Base-by-base conservation (phyloP, 2,888 invertebrate genomes). In the Eupithecia insigniata region DNA sequence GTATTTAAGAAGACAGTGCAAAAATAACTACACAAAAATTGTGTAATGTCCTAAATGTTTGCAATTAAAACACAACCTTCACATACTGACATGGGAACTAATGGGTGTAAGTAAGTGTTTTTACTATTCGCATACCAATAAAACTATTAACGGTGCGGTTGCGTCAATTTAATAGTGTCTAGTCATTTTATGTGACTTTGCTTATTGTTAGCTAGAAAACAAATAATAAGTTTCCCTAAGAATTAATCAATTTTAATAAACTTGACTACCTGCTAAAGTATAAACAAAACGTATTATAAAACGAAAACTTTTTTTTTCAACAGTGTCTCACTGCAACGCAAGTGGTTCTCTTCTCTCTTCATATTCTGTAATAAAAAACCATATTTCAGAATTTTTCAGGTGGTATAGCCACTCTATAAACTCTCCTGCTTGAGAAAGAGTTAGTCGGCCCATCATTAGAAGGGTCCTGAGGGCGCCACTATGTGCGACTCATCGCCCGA, bases 381-480 rank as follows among this genome's bases (percentile, higher is more conserved):
- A 12, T 14, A 12, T 14, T 36, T 36, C 36, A 67, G 26, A 30
- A n/a, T 30, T 2, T 39, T 16, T 66, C 43, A 66, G 58, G 67
- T 60, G 64, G 72, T 69, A 71, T 67, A 71, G 67, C 85, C 76
- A 26, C 85, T 84, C 85, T 79, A 76, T 80, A 76, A 26, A 18
- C 34, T 79, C 51, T 60, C 43, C 43, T 74, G 77, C 78, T 73
- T 73, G 26, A 68, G 76, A 81, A 83, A 84, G 85, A 82, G 83
- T 84, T 84, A 80, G 81, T 76, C 73, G 78, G 82, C 76, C 81
- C 84, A 85, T 84, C 83, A 84, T 55, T 55, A 46, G 68, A 43
- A 62, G 39, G 70, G 73, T 67, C 73, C 81, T 76, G 66, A 68
- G 76, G 77, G 76, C 77, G 78, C 76, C 71, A 66, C 70, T 69